phyloP scores from a whole-genome alignment of 2,888 invertebrate genomes.

The Acanthopleura granulata region DNA sequence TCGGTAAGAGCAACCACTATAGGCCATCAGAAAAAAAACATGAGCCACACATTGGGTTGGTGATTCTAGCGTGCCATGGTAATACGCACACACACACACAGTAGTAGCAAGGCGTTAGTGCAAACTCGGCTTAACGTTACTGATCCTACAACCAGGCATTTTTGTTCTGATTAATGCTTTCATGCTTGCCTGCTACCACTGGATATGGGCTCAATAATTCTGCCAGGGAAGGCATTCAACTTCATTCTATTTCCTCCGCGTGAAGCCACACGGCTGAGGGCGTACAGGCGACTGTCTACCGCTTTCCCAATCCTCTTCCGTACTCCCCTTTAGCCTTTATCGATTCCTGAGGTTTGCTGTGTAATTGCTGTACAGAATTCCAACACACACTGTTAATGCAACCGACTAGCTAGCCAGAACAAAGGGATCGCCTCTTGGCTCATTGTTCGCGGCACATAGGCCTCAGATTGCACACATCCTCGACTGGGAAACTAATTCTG shows the following conservation, averaged over 20 bases:
- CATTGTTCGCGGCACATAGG: background rate
- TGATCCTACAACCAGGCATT: background rate
- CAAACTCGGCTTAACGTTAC: too few species aligned
- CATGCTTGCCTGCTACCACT: background rate
- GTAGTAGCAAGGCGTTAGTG: too few species aligned
- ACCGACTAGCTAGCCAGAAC: background rate
- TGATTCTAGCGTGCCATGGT: too few species aligned
- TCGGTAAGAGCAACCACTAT: too few species aligned
- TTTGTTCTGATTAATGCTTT: background rate
- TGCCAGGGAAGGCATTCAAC: background rate
- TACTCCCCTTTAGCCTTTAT: slow-evolving; percentile 7
- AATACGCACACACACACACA: too few species aligned
- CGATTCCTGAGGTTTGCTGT: slow-evolving; percentile 6
- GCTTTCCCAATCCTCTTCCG: background rate
- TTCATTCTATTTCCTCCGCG: background rate
- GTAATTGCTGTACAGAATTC: slow-evolving; percentile 7
- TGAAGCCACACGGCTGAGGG: background rate
- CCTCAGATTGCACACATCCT: too few species aligned
- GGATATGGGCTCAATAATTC: slow-evolving; percentile 3
- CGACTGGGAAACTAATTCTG: too few species aligned
- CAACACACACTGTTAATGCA: slow-evolving; percentile 7
- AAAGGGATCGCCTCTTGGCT: background rate
- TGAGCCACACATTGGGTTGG: too few species aligned
- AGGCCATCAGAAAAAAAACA: too few species aligned
- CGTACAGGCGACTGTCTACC: slow-evolving; percentile 1